Percentiles rank a stretch among this genome's conserved stretches.
Evolutionary conservation across 2,888 invertebrate genomes (phyloP).

Genomic region (Apodemia mormo): DNA sequence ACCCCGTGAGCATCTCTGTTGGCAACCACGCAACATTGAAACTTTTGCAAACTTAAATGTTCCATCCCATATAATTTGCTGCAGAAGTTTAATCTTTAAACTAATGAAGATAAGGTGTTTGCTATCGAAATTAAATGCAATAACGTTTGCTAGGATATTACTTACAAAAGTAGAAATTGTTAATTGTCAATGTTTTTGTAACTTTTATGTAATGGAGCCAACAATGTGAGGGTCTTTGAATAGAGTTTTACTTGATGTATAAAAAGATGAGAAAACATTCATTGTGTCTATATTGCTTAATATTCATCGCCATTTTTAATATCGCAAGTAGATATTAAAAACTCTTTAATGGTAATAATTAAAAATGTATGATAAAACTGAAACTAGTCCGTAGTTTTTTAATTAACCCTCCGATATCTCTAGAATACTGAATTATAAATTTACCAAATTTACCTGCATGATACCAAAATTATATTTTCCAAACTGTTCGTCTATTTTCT

Average conservation of each 20-base stretch:
- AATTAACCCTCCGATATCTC: no score
- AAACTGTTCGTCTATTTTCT: no score
- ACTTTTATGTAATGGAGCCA: not conserved
- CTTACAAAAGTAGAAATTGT: slow-evolving; percentile 18
- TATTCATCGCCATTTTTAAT: no score
- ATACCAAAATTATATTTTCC: no score
- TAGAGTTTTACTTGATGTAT: not conserved
- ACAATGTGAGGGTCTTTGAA: not conserved
- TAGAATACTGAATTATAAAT: no score
- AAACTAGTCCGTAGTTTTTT: no score
- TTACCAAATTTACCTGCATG: no score
- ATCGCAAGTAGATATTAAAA: no score
- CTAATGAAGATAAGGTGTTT: not conserved
- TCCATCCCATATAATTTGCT: not conserved
- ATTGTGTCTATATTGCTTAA: not conserved
- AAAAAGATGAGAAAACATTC: not conserved
- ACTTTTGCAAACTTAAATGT: not conserved
- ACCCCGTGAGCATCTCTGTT: slow-evolving; percentile 31
- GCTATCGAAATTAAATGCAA: not conserved
- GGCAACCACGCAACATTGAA: slow-evolving; percentile 26
- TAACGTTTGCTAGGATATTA: not conserved
- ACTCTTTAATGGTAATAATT: no score
- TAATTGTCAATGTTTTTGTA: slow-evolving; percentile 23
- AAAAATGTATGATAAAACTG: no score
- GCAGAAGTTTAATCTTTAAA: not conserved